Conservation (phyloP, 1,140 invertebrate genomes). For the Babylonia areolata region DNA sequence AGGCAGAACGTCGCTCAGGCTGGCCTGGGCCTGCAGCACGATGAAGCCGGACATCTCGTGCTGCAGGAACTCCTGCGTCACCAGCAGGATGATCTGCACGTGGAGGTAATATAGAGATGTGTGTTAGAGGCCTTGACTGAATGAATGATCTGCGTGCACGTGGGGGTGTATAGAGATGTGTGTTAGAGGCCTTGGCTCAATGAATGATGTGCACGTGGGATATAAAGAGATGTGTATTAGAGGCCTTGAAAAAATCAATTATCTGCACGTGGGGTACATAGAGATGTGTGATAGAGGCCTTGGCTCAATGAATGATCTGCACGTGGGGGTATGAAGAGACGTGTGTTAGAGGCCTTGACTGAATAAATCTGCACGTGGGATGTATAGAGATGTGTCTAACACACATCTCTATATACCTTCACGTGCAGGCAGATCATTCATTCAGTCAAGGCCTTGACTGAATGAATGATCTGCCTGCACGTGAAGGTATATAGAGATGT, state of each 20-base stretch:
- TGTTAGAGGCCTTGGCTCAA: background rate
- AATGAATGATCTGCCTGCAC: background rate
- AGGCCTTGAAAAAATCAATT: background rate
- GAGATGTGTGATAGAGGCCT: too few relatives aligned
- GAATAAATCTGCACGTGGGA: too few relatives aligned
- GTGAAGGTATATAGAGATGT: background rate
- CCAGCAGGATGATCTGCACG: background rate
- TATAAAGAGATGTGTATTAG: background rate
- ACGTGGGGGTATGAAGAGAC: too few relatives aligned
- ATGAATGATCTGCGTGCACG: background rate
- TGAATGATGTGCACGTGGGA: background rate
- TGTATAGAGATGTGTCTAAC: background rate
- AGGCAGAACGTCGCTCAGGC: background rate
- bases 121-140: background rate
- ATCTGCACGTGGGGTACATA: too few relatives aligned
- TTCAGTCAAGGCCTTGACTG: background rate
- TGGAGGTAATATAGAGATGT: background rate
- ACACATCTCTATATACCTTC: background rate
- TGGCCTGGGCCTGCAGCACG: constrained; percentile 3
- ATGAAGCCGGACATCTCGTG: background rate
- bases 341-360: too few relatives aligned
- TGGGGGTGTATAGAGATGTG: background rate
- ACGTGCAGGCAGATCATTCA: background rate
- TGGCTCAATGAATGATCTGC: too few relatives aligned
- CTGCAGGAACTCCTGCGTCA: background rate